Conservation (phyloP, 2,888 invertebrate species). For the Dromius quadrimaculatus region DNA sequence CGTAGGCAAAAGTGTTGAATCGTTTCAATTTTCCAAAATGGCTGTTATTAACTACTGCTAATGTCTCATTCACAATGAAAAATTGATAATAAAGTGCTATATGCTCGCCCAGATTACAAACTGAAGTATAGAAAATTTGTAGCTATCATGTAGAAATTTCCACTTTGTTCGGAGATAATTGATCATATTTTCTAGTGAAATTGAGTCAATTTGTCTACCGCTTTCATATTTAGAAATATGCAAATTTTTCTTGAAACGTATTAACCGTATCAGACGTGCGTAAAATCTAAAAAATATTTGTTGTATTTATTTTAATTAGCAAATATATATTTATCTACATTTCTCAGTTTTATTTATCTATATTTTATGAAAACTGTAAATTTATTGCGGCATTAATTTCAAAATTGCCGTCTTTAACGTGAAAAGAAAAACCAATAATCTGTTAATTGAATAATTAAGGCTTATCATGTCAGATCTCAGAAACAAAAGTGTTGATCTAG, state of each 20-base stretch:
- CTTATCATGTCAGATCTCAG: conserved; percentile 29
- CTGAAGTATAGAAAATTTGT: conserved; percentile 21
- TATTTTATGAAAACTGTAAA: conserved; percentile 1
- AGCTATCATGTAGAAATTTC: conserved; percentile 28
- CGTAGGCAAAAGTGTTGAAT: no score
- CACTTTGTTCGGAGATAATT: conserved; percentile 27
- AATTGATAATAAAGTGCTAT: no score
- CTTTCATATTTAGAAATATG: conserved; percentile 37
- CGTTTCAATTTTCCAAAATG: no score
- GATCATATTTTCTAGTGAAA: conserved; percentile 35
- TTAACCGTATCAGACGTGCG: conserved; percentile 11
- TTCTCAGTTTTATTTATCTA: conserved; percentile 19
- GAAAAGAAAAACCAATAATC: conserved; percentile 18
- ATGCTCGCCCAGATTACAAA: no score
- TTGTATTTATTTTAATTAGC: conserved; percentile 1
- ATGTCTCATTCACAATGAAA: no score
- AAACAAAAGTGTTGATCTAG: conserved; percentile 30
- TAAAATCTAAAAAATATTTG: not conserved
- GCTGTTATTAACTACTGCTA: no score
- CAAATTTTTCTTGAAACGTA: conserved; percentile 18
- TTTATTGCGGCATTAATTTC: conserved; percentile 13
- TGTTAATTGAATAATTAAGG: conserved; percentile 32
- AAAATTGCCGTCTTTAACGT: conserved; percentile 5
- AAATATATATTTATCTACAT: not conserved
- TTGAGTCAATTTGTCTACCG: conserved; percentile 26